Conservation (phyloP, 2,888 invertebrate genomes). For the Dynastes tityus region DNA sequence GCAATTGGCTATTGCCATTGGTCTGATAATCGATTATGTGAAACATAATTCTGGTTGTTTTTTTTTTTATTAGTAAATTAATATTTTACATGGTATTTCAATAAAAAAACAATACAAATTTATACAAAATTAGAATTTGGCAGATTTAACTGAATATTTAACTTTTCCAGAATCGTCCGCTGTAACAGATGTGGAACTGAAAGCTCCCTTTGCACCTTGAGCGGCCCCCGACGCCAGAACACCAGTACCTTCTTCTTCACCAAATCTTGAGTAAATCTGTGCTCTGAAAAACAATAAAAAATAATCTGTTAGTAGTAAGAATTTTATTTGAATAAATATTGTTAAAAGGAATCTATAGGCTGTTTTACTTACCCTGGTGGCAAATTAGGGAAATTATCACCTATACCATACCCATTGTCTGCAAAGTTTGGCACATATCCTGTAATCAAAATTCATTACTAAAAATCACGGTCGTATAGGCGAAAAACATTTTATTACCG, state of each 20-base stretch:
- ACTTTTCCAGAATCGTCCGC: slow-evolving; percentile 71
- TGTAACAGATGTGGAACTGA: slow-evolving; percentile 70
- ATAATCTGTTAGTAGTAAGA: not conserved
- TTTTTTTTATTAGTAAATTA: slow-evolving; percentile 6
- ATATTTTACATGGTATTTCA: slow-evolving; percentile 21
- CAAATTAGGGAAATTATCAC: slow-evolving; percentile 29
- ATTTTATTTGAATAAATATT: not conserved
- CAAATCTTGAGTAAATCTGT: slow-evolving; percentile 68
- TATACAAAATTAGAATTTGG: slow-evolving; percentile 67
- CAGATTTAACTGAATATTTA: slow-evolving; percentile 71
- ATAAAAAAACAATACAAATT: slow-evolving; percentile 12
- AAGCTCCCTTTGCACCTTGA: slow-evolving; percentile 70
- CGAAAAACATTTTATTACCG: not conserved
- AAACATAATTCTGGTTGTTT: not conserved
- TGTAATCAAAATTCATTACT: slow-evolving; percentile 17
- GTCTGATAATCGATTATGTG: not conserved
- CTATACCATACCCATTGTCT: slow-evolving; percentile 33
- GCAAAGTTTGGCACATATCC: slow-evolving; percentile 47
- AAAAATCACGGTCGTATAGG: not conserved
- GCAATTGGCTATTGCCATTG: no score
- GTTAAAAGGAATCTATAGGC: not conserved
- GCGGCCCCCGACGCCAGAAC: slow-evolving; percentile 68
- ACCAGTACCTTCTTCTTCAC: slow-evolving; percentile 66
- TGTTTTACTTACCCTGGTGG: slow-evolving; percentile 44
- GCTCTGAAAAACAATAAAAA: slow-evolving; percentile 61